Conservation (phyloP, 2,797 vertebrate genomes). For the Lepilemur septentrionalis region DNA sequence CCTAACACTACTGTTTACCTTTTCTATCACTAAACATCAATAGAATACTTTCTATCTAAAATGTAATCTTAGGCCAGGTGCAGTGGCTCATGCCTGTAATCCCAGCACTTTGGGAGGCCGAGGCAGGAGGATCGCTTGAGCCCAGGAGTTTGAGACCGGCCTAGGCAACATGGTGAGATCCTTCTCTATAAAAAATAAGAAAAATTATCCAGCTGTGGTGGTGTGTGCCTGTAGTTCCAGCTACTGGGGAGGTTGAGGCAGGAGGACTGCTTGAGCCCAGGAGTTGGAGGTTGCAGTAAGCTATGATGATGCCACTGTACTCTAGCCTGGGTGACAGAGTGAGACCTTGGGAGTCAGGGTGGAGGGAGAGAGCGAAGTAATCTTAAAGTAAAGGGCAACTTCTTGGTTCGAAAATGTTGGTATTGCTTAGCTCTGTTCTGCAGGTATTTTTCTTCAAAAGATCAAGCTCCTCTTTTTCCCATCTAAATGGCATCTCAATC, state of each 20-base stretch:
- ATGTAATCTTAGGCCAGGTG: background rate
- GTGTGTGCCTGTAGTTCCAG: background rate
- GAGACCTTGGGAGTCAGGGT: too few species aligned
- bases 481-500: slow-evolving; percentile 16
- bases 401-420: slow-evolving; percentile 4
- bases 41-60: background rate
- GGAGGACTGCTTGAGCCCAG: background rate
- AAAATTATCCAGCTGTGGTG: background rate
- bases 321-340: background rate
- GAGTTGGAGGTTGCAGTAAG: background rate
- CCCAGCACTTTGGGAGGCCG: background rate
- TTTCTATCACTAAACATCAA: background rate
- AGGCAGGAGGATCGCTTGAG: background rate
- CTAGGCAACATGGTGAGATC: background rate
- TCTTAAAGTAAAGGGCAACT: background rate
- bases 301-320: background rate
- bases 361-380: background rate
- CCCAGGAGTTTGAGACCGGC: background rate
- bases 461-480: background rate
- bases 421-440: background rate
- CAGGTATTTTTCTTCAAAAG: slow-evolving; percentile 18
- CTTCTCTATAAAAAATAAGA: background rate
- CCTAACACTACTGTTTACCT: background rate
- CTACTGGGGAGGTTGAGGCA: background rate
- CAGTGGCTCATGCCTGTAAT: background rate